These are phyloP conservation scores for Galerucella nymphaeae DNA, from an alignment of 2,888 invertebrate genomes.

Conservation along the genomic window DNA sequence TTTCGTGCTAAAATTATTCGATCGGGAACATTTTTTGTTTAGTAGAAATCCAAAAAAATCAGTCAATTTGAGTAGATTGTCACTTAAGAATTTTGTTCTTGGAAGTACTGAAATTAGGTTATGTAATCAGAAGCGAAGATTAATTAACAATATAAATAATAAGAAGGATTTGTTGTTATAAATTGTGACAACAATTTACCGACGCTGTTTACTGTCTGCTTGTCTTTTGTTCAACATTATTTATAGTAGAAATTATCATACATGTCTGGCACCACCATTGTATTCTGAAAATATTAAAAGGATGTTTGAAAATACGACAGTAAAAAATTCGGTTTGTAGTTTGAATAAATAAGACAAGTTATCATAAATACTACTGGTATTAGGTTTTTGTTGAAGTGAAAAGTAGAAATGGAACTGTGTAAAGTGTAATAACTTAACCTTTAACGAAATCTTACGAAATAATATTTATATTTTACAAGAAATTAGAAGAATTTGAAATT, in stretches of 20 bases:
- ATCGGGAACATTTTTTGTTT: too few species aligned
- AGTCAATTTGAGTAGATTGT: too few species aligned
- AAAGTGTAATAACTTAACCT: too few species aligned
- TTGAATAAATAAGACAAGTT: background rate
- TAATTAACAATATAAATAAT: conserved; percentile 3
- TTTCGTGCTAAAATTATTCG: too few species aligned
- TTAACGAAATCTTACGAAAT: too few species aligned
- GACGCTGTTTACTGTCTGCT: background rate
- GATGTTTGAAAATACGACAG: background rate
- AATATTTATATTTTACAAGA: too few species aligned
- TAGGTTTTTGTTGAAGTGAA: background rate
- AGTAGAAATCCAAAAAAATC: too few species aligned
- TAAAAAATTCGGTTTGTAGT: background rate
- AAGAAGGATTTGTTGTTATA: background rate
- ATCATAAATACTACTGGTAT: background rate
- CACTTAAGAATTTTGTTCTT: too few species aligned
- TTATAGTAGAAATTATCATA: background rate
- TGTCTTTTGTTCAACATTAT: conserved; percentile 4
- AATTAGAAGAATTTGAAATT: too few species aligned
- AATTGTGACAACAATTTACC: background rate
- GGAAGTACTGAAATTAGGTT: conserved; percentile 2
- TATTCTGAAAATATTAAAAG: background rate
- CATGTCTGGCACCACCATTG: conserved; percentile 8
- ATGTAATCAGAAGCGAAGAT: background rate
- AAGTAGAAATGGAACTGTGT: background rate